phyloP scores from a whole-genome alignment of 2,797 vertebrate species.

The Fringilla coelebs region DNA sequence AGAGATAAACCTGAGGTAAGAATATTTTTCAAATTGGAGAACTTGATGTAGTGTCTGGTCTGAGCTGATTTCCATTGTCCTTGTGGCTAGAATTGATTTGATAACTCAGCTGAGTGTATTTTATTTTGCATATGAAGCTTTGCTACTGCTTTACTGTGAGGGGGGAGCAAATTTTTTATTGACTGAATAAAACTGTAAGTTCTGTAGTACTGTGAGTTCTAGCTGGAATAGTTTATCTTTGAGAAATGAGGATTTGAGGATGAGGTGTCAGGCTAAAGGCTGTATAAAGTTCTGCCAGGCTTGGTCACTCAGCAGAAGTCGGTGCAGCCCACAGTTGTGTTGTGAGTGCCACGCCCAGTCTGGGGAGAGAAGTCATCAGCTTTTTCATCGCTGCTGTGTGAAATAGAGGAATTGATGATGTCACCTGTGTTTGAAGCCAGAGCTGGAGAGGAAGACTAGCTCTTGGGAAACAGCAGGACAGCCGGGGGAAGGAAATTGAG shows the following conservation, averaged over 20 bases:
- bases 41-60: neutral
- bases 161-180: fast-evolving
- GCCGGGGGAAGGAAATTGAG: neutral
- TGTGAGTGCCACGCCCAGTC: fast-evolving
- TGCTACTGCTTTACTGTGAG: neutral
- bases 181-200: too few species aligned
- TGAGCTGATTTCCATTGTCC: neutral
- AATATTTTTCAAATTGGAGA: neutral
- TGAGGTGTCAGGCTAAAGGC: neutral
- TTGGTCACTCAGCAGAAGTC: neutral
- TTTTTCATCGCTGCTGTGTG: neutral
- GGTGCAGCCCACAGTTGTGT: neutral
- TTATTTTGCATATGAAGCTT: neutral
- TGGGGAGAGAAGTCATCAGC: neutral
- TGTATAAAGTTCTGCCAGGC: neutral
- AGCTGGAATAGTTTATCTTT: neutral
- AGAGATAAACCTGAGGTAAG: conserved; percentile 92
- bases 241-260: neutral
- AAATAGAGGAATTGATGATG: neutral
- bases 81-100: neutral
- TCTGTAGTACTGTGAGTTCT: neutral
- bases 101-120: neutral
- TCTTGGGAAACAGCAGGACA: neutral
- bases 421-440: neutral
- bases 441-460: neutral